Conservation (phyloP, 2,797 vertebrate species). For the Propithecus deckenii region DNA sequence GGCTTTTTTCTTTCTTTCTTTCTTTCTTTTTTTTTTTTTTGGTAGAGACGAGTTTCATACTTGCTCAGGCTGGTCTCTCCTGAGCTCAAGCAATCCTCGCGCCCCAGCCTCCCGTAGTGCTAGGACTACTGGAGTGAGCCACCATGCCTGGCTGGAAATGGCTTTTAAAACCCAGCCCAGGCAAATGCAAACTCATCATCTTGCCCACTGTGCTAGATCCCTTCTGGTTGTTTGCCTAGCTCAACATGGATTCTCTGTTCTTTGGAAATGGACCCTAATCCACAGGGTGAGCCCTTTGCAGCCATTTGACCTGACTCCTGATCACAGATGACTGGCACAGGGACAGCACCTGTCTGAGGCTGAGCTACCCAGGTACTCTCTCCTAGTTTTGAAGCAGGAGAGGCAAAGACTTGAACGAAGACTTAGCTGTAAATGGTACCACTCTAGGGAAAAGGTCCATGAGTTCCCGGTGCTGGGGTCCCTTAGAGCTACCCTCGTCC, state of each 20-base stretch:
- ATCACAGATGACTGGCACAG: background rate
- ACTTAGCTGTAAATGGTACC: background rate
- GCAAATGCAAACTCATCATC: background rate
- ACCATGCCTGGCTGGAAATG: background rate
- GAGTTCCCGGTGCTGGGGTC: background rate
- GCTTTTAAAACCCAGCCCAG: background rate
- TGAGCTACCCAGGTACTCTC: background rate
- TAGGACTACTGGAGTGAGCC: no score
- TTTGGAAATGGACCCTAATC: background rate
- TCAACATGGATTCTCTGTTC: background rate
- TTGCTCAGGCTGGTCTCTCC: no score
- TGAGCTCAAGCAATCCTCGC: no score
- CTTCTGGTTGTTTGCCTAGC: background rate
- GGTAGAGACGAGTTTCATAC: no score
- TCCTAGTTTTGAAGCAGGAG: background rate
- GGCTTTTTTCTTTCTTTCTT: no score
- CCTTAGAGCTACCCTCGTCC: background rate
- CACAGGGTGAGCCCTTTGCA: background rate
- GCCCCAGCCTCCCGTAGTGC: no score
- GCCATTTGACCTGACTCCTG: background rate
- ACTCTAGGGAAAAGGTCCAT: background rate
- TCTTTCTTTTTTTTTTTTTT: no score
- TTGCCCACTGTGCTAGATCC: background rate
- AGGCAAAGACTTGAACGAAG: background rate
- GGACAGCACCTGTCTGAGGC: background rate